Conservation (phyloP, 2,888 invertebrate genomes). For the Campoplex nolae region DNA sequence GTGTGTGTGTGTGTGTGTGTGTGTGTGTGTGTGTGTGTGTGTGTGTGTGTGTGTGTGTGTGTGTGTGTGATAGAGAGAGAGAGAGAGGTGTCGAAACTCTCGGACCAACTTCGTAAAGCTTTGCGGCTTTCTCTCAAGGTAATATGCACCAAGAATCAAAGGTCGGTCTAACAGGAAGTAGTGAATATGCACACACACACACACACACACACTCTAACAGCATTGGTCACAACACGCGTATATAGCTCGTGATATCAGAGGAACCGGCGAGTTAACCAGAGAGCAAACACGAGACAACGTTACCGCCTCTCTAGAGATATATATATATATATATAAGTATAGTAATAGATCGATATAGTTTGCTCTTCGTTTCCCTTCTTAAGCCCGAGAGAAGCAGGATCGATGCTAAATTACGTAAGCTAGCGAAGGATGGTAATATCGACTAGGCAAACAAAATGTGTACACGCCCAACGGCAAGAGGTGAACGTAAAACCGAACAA, state of each 20-base stretch:
- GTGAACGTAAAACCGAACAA: conserved; percentile 11
- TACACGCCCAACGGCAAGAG: neutral
- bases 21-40: neutral
- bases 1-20: neutral
- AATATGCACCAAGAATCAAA: conserved; percentile 24
- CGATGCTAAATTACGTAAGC: neutral
- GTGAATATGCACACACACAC: neutral
- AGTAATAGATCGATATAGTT: conserved; percentile 4
- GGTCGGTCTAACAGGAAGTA: neutral
- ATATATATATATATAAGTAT: neutral
- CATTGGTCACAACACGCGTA: conserved; percentile 21
- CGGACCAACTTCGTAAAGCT: neutral
- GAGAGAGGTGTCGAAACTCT: neutral
- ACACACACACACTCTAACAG: neutral
- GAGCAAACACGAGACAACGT: conserved; percentile 55
- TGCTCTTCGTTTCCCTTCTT: neutral
- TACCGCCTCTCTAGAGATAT: conserved; percentile 22
- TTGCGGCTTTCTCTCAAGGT: neutral
- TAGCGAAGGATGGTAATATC: neutral
- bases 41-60: neutral
- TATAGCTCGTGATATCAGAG: conserved; percentile 21
- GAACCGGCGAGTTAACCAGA: conserved; percentile 34
- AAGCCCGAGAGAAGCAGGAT: neutral
- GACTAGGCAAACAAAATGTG: neutral
- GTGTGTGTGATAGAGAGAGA: neutral